These are phyloP conservation scores for Actenoides lindsayi DNA, from an alignment of 2,113 vertebrate genomes.

Conservation along the genomic window DNA sequence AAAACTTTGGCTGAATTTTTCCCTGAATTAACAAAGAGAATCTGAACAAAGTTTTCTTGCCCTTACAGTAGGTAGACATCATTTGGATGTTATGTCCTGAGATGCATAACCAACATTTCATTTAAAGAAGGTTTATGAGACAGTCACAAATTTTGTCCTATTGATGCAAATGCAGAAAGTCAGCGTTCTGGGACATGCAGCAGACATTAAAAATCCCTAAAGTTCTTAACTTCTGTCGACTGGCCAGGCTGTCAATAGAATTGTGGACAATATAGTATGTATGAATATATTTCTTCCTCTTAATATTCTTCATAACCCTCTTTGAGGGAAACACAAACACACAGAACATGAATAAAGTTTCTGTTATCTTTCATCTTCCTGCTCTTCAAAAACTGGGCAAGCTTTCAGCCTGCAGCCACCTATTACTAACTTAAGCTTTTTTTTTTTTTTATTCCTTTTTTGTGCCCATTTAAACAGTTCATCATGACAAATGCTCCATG, in stretches of 20 bases:
- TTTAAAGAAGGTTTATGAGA: neutral
- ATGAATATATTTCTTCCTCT: neutral
- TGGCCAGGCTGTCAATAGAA: neutral
- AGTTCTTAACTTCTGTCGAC: neutral
- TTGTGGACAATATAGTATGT: neutral
- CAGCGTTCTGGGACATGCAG: neutral
- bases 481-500: neutral
- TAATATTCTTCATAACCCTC: neutral
- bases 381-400: neutral
- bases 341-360: neutral
- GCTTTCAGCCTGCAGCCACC: neutral
- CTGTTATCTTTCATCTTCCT: neutral
- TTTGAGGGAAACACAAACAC: neutral
- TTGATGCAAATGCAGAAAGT: neutral
- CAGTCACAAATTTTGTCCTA: neutral
- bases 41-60: neutral
- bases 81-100: neutral
- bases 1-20: neutral
- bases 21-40: neutral
- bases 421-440: neutral
- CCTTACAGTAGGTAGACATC: neutral
- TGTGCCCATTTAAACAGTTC: neutral
- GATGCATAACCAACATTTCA: neutral
- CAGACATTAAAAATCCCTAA: neutral
- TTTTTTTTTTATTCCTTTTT: neutral